phyloP scores from a whole-genome alignment of 2,113 vertebrate species.

The Platycercus adscitus region DNA sequence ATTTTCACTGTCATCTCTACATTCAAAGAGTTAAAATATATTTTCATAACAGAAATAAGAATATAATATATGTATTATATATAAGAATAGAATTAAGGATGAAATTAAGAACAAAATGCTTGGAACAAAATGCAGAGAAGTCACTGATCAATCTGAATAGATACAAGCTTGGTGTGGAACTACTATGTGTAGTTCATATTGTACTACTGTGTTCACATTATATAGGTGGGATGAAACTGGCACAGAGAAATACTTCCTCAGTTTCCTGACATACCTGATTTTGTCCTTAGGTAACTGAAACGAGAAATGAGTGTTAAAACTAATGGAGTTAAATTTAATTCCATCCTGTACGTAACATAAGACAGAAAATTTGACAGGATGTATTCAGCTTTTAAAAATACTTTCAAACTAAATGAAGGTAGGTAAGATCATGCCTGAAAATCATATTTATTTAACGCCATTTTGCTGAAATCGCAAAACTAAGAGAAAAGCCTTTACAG shows the following conservation, averaged over 20 bases:
- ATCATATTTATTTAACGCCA: not conserved
- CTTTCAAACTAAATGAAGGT: not conserved
- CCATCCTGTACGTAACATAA: not conserved
- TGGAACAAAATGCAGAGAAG: conserved; percentile 20
- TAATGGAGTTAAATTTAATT: not conserved
- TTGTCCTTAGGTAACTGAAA: not conserved
- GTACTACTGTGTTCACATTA: not conserved
- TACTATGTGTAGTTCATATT: not conserved
- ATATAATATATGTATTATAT: too few relatives aligned
- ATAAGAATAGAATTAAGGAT: not conserved
- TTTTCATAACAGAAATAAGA: not conserved
- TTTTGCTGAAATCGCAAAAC: not conserved
- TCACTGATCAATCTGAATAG: not conserved
- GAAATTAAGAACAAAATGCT: not conserved
- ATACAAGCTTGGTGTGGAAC: not conserved
- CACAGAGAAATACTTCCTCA: not conserved
- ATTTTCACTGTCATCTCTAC: conserved; percentile 18
- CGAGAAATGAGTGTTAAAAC: not conserved
- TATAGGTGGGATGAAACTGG: not conserved
- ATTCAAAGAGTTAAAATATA: conserved; percentile 1
- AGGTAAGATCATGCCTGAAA: not conserved
- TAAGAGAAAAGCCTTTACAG: not conserved
- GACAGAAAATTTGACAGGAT: not conserved
- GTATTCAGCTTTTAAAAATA: not conserved
- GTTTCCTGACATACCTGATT: not conserved